phyloP scores from a whole-genome alignment of 2,113 vertebrate genomes.

The Rhegmatorhina hoffmannsi region DNA sequence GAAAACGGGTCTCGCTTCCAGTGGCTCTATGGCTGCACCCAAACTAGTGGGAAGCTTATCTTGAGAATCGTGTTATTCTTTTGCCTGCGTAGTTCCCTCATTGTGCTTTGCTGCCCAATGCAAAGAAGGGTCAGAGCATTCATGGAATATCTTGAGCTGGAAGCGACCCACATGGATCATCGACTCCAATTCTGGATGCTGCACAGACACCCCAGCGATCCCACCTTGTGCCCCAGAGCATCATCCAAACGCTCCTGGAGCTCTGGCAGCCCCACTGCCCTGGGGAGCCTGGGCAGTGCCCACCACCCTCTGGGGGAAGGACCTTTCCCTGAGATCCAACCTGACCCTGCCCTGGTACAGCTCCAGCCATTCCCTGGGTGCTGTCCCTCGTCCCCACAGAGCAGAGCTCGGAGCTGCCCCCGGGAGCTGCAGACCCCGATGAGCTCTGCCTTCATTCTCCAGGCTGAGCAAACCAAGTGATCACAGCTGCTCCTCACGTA shows the following conservation, averaged over 20 bases:
- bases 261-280: neutral
- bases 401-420: neutral
- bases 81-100: accelerated
- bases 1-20: accelerated
- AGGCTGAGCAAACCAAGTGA: neutral
- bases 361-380: neutral
- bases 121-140: neutral
- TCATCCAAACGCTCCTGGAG: accelerated
- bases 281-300: too few relatives aligned
- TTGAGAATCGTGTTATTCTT: accelerated
- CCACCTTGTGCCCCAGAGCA: accelerated
- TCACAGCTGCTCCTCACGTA: neutral
- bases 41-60: too few relatives aligned
- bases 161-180: neutral
- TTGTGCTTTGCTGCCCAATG: neutral
- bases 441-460: neutral
- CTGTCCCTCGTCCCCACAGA: neutral
- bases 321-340: accelerated
- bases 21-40: neutral
- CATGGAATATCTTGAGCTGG: neutral
- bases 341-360: too few relatives aligned
- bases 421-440: neutral
- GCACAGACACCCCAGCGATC: accelerated
- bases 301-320: neutral
- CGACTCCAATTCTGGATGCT: neutral